Percentiles rank a stretch among this genome's conserved stretches.
These are phyloP conservation scores for Oryzaephilus surinamensis DNA, from an alignment of 1,140 invertebrate species.

Conservation along the genomic window DNA sequence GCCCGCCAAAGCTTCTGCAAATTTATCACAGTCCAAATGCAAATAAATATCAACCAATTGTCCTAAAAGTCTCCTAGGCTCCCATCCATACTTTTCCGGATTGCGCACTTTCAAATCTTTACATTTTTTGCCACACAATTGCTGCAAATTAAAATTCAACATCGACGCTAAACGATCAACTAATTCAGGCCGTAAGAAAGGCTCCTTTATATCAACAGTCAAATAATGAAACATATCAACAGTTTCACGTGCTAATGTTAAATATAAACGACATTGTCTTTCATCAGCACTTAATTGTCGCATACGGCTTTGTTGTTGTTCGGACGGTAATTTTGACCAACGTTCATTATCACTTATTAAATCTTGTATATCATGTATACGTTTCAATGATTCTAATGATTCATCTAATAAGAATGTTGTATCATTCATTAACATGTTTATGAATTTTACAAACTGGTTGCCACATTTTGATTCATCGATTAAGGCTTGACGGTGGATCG, in stretches of 20 bases:
- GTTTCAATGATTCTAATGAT: slow-evolving; percentile 86
- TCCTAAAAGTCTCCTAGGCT: slow-evolving; percentile 78
- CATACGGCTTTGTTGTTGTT: slow-evolving; percentile 66
- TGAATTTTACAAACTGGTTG: slow-evolving; percentile 93
- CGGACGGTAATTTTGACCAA: slow-evolving; percentile 55
- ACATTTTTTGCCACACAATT: slow-evolving; percentile 95
- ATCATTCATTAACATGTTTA: slow-evolving; percentile 99
- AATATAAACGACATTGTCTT: slow-evolving; percentile 86
- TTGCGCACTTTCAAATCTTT: slow-evolving; percentile 95
- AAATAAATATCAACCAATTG: slow-evolving; percentile 95
- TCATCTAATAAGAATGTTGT: slow-evolving; percentile 96
- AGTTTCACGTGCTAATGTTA: slow-evolving; percentile 89
- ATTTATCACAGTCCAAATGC: slow-evolving; percentile 85
- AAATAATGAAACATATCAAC: slow-evolving; percentile 98
- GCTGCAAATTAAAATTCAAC: slow-evolving; percentile 95
- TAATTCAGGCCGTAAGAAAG: slow-evolving; percentile 85
- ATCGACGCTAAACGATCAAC: slow-evolving; percentile 91
- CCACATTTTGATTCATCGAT: slow-evolving; percentile 73
- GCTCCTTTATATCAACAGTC: slow-evolving; percentile 86
- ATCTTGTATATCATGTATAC: slow-evolving; percentile 92
- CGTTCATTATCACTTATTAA: slow-evolving; percentile 56
- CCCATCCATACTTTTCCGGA: slow-evolving; percentile 94
- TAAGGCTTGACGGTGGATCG: slow-evolving; percentile 53
- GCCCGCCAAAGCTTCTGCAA: slow-evolving; percentile 77
- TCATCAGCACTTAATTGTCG: slow-evolving; percentile 82